Evolutionary conservation across 2,797 vertebrate species (phyloP).

Genomic region (Enteromius paludinosus): DNA sequence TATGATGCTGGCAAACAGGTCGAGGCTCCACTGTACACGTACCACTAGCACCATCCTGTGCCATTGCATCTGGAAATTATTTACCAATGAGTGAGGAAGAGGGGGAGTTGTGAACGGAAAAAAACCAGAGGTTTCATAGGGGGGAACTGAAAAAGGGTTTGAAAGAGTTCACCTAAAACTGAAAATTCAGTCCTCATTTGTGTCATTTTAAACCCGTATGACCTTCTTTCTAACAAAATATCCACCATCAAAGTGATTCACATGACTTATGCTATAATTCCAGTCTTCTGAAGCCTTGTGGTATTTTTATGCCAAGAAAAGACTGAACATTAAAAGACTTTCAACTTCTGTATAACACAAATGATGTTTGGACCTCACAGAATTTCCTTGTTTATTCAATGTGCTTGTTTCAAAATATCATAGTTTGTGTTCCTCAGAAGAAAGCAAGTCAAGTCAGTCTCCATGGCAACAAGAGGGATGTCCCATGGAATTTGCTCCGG

Average conservation of each 20-base stretch:
- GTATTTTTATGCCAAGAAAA: background rate
- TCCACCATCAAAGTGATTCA: background rate
- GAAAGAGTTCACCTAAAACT: conserved; percentile 3
- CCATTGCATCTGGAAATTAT: conserved; percentile 74
- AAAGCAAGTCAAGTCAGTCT: background rate
- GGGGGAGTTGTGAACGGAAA: conserved; percentile 29
- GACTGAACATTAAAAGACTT: background rate
- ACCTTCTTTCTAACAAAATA: background rate
- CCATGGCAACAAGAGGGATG: conserved; percentile 39
- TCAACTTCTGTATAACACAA: background rate
- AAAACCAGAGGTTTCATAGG: conserved; percentile 24
- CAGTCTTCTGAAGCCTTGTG: background rate
- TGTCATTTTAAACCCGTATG: background rate
- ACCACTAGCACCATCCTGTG: conserved; percentile 64
- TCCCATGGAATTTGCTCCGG: background rate
- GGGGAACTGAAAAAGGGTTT: conserved; percentile 23
- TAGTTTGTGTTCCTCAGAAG: background rate
- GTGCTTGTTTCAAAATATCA: background rate
- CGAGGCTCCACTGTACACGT: conserved; percentile 57
- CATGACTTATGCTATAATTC: background rate
- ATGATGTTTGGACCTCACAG: background rate
- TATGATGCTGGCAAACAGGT: conserved; percentile 63
- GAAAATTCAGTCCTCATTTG: background rate
- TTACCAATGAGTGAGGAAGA: conserved; percentile 54
- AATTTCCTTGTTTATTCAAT: background rate